Evolutionary conservation across 2,113 vertebrate genomes (phyloP), one percentile per base, ranked within the genome.

Genomic region (Chrysochloris asiatica): DNA sequence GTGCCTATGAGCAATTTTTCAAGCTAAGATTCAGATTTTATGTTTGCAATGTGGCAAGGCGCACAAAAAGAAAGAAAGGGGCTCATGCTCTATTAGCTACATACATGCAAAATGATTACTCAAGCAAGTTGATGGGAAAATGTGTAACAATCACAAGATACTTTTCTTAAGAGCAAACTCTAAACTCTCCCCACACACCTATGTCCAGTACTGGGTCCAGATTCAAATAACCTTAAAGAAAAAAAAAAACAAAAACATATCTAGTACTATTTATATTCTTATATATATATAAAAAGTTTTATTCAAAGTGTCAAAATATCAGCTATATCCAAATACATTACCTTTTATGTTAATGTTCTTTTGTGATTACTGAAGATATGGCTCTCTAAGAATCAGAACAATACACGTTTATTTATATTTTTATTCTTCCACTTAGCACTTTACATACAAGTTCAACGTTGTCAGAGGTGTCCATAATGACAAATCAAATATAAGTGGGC

Each of bases 121-220:
- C 88, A 82, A 82, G 95, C 87, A 96, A 95, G 86, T 93, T 91
- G 89, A 95, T 87, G 90, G 87, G 95, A 96, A 97, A 96, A 97
- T 88, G 56, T 73, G 72, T 77, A 92, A 93, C 93, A 96, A 43
- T 95, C 94, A 93, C 30, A 76, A n/a, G 92, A 90, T 0, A 36
- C 73, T 89, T 59, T 89, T 89, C 65, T 17, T 11, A 59, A 75
- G 82, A 38, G 61, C 0, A 24, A 91, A 54, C 41, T n/a, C n/a
- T 17, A 80, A n/a, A 38, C 28, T 52, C 30, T n/a, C 38, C 54
- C 30, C 38, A 36, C 13, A 8, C 7, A 33, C 65, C 6, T 0
- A 4, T 59, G 54, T n/a, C 59, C 83, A 59, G 61, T 56, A 61
- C 30, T 77, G 71, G 24, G 38, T 11, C 56, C 69, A 85, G 47